These are phyloP conservation scores for Dendroctonus ponderosae DNA, from an alignment of 1,140 invertebrate genomes.

Conservation along the genomic window DNA sequence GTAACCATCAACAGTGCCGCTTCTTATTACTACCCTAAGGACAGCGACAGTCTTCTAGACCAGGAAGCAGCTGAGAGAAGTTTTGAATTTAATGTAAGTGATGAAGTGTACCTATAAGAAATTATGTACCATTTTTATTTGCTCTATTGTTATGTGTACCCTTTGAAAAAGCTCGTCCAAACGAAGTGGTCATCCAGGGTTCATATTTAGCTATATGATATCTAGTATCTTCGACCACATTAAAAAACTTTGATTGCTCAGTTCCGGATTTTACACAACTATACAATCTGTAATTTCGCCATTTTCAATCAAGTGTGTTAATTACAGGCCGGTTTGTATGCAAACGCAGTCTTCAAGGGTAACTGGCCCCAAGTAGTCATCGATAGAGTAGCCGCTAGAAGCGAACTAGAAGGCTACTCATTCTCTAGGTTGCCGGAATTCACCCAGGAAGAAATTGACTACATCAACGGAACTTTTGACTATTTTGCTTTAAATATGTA, in stretches of 20 bases:
- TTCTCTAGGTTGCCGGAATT: constrained; percentile 13
- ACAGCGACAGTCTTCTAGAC: constrained; percentile 15
- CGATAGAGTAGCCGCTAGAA: constrained; percentile 10
- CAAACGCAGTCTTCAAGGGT: constrained; percentile 6
- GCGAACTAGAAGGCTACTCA: constrained; percentile 9
- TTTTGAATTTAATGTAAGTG: constrained; percentile 31
- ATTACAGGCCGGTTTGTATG: constrained; percentile 57
- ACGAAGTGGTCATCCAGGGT: too few species aligned
- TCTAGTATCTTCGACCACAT: too few species aligned
- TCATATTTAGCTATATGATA: too few species aligned
- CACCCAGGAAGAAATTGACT: constrained; percentile 28
- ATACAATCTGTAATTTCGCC: too few species aligned
- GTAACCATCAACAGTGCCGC: constrained; percentile 25
- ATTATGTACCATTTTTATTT: constrained; percentile 1
- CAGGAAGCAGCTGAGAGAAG: constrained; percentile 20
- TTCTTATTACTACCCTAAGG: constrained; percentile 20
- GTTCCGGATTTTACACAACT: too few species aligned
- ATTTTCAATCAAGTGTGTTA: too few species aligned
- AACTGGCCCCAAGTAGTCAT: constrained; percentile 16
- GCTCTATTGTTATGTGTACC: too few species aligned
- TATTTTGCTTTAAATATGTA: constrained; percentile 22
- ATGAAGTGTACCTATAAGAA: too few species aligned
- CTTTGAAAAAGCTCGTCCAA: too few species aligned
- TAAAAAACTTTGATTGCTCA: too few species aligned
- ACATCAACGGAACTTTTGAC: constrained; percentile 21